Evolutionary conservation across 53 echinoderm and acorn worm species (phyloP).

Genomic region (Holothuria leucospilota): DNA sequence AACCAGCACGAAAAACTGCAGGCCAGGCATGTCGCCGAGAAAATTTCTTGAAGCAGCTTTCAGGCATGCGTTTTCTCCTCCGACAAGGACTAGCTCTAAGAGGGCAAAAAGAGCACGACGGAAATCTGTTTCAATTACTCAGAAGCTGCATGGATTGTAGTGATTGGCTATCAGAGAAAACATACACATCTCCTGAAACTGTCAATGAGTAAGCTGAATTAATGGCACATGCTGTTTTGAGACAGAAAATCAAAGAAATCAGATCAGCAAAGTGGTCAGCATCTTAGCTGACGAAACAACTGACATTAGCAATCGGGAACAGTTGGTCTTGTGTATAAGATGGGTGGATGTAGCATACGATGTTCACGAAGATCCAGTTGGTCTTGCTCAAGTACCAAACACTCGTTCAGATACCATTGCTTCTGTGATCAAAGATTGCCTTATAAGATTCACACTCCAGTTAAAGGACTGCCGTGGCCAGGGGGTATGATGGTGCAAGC

Average conservation of each 20-base stretch:
- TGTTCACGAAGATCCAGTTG: constrained; percentile 43
- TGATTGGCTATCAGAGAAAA: background rate
- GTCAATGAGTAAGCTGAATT: constrained; percentile 33
- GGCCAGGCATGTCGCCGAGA: background rate
- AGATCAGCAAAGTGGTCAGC: constrained; percentile 27
- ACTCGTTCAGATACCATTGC: constrained; percentile 34
- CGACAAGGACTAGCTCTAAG: constrained; percentile 42
- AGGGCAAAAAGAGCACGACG: constrained; percentile 25
- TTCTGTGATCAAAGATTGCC: constrained; percentile 25
- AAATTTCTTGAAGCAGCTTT: constrained; percentile 36
- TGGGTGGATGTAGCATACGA: constrained; percentile 37
- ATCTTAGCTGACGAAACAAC: constrained; percentile 47
- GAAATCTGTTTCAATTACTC: constrained; percentile 34
- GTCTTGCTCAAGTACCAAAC: constrained; percentile 33
- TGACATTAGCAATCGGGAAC: constrained; percentile 36
- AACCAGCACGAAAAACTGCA: constrained; percentile 1
- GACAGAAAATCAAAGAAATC: constrained; percentile 31
- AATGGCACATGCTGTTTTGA: constrained; percentile 30
- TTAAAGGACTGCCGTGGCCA: constrained; percentile 38
- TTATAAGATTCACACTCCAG: constrained; percentile 28
- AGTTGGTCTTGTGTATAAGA: constrained; percentile 36
- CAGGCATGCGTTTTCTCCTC: constrained; percentile 22
- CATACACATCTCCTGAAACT: constrained; percentile 42
- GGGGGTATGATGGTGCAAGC: constrained; percentile 49
- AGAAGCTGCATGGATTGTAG: background rate